Conservation (phyloP, 1,140 invertebrate species). For the Drosophila repletoides region DNA sequence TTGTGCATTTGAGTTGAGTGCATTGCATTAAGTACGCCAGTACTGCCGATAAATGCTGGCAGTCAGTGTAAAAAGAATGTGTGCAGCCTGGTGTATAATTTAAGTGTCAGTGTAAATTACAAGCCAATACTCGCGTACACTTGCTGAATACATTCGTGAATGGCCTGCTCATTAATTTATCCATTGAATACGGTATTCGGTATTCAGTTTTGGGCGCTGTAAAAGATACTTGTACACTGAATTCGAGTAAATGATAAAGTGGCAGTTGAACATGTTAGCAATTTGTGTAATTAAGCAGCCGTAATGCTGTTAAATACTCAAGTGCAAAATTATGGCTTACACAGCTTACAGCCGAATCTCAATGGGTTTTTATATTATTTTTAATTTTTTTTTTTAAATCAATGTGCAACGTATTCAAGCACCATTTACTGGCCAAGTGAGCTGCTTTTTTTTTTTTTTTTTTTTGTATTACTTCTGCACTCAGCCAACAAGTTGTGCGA, state of each 20-base stretch:
- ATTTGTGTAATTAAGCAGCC: constrained; percentile 35
- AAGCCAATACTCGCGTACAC: neutral
- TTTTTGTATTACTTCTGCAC: constrained; percentile 4
- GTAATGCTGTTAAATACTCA: constrained; percentile 26
- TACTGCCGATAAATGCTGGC: constrained; percentile 14
- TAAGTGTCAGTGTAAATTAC: constrained; percentile 4
- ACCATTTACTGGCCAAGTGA: constrained; percentile 55
- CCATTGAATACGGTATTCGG: neutral
- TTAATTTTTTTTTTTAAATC: constrained; percentile 33
- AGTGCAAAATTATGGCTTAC: constrained; percentile 42
- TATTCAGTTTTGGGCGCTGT: neutral
- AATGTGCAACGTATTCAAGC: constrained; percentile 58
- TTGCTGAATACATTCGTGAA: constrained; percentile 1
- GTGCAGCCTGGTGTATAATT: constrained; percentile 12
- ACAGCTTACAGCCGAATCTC: neutral
- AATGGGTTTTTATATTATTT: no score
- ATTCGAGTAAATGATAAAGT: constrained; percentile 33
- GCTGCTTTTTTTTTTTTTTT: neutral
- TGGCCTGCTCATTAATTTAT: constrained; percentile 4
- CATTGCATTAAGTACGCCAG: neutral
- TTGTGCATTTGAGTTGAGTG: constrained; percentile 2
- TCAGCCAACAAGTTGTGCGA: constrained; percentile 44
- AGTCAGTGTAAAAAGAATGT: constrained; percentile 36
- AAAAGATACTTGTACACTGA: neutral
- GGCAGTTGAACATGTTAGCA: constrained; percentile 25